Evolutionary conservation across 2,888 invertebrate genomes (phyloP).

Genomic region (Morinoia aosen): DNA sequence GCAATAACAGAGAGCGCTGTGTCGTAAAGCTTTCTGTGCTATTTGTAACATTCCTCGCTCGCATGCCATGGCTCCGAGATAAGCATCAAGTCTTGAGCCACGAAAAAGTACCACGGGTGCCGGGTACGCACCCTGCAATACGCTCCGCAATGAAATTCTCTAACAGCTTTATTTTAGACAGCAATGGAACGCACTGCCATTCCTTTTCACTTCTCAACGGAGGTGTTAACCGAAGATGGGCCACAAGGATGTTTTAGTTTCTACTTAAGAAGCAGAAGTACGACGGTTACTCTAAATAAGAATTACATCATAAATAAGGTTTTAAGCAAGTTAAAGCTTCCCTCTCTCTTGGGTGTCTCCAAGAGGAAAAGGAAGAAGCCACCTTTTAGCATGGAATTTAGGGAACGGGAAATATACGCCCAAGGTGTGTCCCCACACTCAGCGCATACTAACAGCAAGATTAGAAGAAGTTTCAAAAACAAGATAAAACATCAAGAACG

Average conservation of each 20-base stretch:
- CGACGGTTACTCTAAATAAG: neutral
- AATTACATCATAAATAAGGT: neutral
- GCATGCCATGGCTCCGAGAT: slow-evolving; percentile 31
- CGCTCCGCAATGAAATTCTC: neutral
- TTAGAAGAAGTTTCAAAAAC: too few relatives aligned
- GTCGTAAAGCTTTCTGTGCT: slow-evolving; percentile 46
- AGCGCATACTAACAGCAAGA: too few relatives aligned
- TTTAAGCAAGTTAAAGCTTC: too few relatives aligned
- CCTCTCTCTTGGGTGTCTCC: too few relatives aligned
- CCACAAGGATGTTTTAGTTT: neutral
- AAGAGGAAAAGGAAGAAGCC: too few relatives aligned
- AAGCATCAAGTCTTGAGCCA: slow-evolving; percentile 32
- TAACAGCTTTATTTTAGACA: neutral
- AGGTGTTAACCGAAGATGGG: neutral
- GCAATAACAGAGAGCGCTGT: neutral
- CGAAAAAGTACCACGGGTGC: neutral
- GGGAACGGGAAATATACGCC: too few relatives aligned
- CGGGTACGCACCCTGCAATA: neutral
- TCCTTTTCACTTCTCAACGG: neutral
- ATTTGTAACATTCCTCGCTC: slow-evolving; percentile 45
- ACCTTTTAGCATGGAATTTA: too few relatives aligned
- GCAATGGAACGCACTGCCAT: neutral
- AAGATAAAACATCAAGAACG: too few relatives aligned
- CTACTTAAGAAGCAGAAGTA: neutral
- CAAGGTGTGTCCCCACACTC: too few relatives aligned